Base-by-base conservation (phyloP, 2,888 invertebrate species). In the Ecliptopera silaceata region DNA sequence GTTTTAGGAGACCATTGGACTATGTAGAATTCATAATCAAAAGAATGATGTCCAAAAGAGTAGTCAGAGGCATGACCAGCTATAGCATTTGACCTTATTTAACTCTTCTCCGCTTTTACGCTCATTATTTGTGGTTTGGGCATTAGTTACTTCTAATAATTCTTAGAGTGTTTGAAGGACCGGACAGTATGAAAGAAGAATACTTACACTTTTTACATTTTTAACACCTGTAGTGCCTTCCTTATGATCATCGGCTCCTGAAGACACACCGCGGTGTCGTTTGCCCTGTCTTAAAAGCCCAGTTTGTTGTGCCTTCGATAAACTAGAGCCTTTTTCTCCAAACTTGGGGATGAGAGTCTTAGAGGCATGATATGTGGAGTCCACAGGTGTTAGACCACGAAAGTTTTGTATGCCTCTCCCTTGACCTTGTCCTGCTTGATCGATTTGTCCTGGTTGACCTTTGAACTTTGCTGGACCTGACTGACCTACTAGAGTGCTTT, bases 261-360 rank as follows among this genome's bases (percentile, higher is more conserved):
- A 20, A 3, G 13, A 15, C 15, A 17, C 46, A 3, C 8, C 32
- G 12, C 18, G n/a, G n/a, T n/a, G n/a, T n/a, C n/a, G 18, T 8
- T 22, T 8, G 1, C 20, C 46, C 5, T 3, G 11, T n/a, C 41
- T 20, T 1, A n/a, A 8, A 17, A 11, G 15, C n/a, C 18, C 18
- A 8, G 29, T 48, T 10, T 48, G 48, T 10, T 48, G 39, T 17
- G 48, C 18, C 12, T 18, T 48, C 12, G 13, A 41, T 8, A 18
- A 38, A 12, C 36, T 22, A 20, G 20, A 45, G 20, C 8, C 15
- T 36, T 12, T n/a, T 22, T 32, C 22, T 6, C 15, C 22, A n/a
- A 32, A 17, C 38, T 52, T 44, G 26, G 26, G 26, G 6, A 6
- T 26, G 26, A 26, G 26, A 26, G 26, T 26, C 26, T 26, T 26